phyloP scores from a whole-genome alignment of 2,797 vertebrate species.

The Characodon lateralis region DNA sequence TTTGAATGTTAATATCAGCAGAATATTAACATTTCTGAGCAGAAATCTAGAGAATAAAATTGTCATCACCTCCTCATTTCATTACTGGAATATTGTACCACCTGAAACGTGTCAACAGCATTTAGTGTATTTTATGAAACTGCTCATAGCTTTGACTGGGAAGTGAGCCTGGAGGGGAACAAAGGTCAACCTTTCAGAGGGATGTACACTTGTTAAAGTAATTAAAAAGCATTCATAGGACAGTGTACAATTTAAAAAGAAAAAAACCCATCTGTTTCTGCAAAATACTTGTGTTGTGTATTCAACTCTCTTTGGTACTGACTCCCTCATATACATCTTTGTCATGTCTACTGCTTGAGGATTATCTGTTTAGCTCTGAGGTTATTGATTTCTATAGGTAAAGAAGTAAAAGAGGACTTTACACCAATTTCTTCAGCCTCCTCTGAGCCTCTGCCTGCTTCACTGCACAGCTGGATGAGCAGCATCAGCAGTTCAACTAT shows the following conservation, averaged over 20 bases:
- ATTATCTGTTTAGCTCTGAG: constrained; percentile 41
- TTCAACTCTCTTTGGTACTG: constrained; percentile 22
- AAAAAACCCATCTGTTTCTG: constrained; percentile 19
- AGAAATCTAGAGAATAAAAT: background rate
- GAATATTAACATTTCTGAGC: background rate
- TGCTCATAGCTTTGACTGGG: constrained; percentile 48
- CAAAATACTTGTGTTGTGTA: constrained; percentile 13
- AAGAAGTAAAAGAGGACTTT: constrained; percentile 11
- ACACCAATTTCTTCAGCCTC: constrained; percentile 15
- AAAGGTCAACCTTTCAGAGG: constrained; percentile 62
- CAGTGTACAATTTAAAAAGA: background rate
- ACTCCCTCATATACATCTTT: constrained; percentile 51
- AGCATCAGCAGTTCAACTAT: constrained; percentile 27
- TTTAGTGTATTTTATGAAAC: constrained; percentile 58
- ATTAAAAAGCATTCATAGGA: constrained; percentile 62
- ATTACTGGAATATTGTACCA: constrained; percentile 37
- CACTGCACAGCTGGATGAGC: constrained; percentile 36
- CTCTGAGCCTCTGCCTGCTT: constrained; percentile 28
- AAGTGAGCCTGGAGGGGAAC: constrained; percentile 53
- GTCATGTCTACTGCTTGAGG: constrained; percentile 42
- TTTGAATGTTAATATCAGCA: background rate
- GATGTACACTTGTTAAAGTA: constrained; percentile 54
- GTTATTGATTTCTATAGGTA: constrained; percentile 37
- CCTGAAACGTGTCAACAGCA: constrained; percentile 47
- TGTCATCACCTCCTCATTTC: constrained; percentile 38